Evolutionary conservation across 2,888 invertebrate species (phyloP).

Genomic region (Metacarcinus magister): DNA sequence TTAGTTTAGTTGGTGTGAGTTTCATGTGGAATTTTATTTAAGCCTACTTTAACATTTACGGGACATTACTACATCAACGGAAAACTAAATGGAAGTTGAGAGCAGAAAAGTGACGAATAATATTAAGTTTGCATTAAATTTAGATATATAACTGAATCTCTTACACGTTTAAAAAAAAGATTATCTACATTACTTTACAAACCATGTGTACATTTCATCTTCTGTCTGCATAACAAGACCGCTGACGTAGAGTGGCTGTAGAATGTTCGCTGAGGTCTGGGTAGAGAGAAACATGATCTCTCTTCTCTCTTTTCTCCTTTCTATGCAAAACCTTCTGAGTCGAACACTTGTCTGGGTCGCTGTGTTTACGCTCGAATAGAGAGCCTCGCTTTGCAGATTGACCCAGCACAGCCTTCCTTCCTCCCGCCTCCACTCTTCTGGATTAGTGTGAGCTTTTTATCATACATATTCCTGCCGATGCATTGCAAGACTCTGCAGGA

Average conservation of each 20-base stretch:
- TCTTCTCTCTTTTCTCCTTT: constrained; percentile 18
- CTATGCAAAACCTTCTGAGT: constrained; percentile 16
- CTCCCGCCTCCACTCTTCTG: not conserved
- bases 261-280: not conserved
- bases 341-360: constrained; percentile 28
- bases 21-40: no score
- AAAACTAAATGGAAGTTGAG: no score
- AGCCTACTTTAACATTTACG: no score
- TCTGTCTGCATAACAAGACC: not conserved
- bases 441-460: constrained; percentile 34
- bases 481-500: not conserved
- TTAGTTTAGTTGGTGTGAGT: no score
- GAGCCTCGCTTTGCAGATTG: not conserved
- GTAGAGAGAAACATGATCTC: not conserved
- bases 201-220: not conserved
- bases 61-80: no score
- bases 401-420: not conserved
- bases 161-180: no score
- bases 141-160: no score
- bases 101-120: no score
- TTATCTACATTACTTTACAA: not conserved
- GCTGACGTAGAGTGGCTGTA: not conserved
- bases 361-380: constrained; percentile 28
- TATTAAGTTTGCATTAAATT: no score
- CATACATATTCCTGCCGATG: not conserved